Conservation (phyloP, 1,140 invertebrate genomes). For the Drosophila punjabiensis region DNA sequence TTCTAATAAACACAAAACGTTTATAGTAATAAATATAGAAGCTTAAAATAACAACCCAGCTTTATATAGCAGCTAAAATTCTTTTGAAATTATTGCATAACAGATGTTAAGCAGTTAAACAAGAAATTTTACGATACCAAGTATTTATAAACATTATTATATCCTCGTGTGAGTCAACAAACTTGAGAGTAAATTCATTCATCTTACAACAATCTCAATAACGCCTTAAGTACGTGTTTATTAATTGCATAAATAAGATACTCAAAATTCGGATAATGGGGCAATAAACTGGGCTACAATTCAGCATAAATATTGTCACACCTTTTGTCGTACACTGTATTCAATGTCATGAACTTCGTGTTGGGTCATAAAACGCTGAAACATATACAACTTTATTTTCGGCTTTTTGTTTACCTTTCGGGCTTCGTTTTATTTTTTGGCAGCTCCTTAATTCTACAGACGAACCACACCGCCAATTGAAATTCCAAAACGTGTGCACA, state of each 20-base stretch:
- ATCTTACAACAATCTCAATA: slow-evolving; percentile 43
- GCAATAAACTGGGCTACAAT: slow-evolving; percentile 49
- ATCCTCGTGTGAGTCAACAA: neutral
- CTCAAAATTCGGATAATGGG: slow-evolving; percentile 54
- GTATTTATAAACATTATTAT: slow-evolving; percentile 4
- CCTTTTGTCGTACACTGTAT: slow-evolving; percentile 50
- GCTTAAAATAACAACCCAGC: neutral
- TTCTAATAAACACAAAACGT: too few species aligned
- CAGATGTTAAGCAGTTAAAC: slow-evolving; percentile 8
- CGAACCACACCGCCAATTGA: slow-evolving; percentile 44
- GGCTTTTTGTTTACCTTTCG: slow-evolving; percentile 57
- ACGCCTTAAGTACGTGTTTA: slow-evolving; percentile 37
- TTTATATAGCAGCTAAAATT: too few species aligned
- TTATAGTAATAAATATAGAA: too few species aligned
- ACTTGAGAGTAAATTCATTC: slow-evolving; percentile 1
- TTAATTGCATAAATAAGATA: slow-evolving; percentile 34
- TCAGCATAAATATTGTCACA: slow-evolving; percentile 56
- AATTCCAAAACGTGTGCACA: slow-evolving; percentile 70
- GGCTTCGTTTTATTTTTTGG: slow-evolving; percentile 52
- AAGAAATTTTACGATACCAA: neutral
- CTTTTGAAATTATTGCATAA: neutral
- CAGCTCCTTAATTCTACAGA: slow-evolving; percentile 59
- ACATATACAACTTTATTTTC: slow-evolving; percentile 52
- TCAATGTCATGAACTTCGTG: slow-evolving; percentile 78
- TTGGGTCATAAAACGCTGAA: slow-evolving; percentile 73